These are phyloP conservation scores for Proisotoma minuta DNA, from an alignment of 2,888 invertebrate species.

Conservation along the genomic window DNA sequence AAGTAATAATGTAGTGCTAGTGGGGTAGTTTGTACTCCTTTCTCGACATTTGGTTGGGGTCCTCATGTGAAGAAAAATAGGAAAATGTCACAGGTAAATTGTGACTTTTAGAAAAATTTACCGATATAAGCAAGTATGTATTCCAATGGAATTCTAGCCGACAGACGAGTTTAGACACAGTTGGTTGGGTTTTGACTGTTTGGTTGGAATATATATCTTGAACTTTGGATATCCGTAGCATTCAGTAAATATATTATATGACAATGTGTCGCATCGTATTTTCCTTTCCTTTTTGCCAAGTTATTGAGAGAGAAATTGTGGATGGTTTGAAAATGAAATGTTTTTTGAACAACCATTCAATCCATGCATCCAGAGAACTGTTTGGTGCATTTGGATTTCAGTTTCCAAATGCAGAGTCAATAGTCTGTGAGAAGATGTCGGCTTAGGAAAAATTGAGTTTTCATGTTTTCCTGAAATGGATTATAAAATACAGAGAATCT, in stretches of 20 bases:
- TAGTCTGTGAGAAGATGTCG: constrained; percentile 2
- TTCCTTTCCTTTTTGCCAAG: neutral
- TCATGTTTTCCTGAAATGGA: constrained; percentile 12
- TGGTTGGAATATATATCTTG: too few species aligned
- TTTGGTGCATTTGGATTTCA: too few species aligned
- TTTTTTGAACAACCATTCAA: too few species aligned
- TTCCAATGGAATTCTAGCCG: too few species aligned
- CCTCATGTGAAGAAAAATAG: constrained; percentile 10
- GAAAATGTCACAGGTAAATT: constrained; percentile 13
- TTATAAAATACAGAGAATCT: constrained; percentile 10
- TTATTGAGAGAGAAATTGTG: too few species aligned
- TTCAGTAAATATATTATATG: constrained; percentile 1
- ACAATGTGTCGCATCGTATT: neutral
- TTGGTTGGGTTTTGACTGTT: too few species aligned
- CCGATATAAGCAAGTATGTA: too few species aligned
- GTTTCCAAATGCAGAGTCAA: neutral
- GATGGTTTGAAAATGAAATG: too few species aligned
- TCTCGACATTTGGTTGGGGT: neutral
- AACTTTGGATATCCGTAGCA: neutral
- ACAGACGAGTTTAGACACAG: too few species aligned
- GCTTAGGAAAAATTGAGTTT: constrained; percentile 12
- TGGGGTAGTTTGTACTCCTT: neutral
- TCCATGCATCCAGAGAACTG: too few species aligned
- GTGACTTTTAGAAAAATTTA: neutral
- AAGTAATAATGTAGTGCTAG: neutral